Evolutionary conservation across 2,113 vertebrate species (phyloP).

Genomic region (Bostrychus sinensis): DNA sequence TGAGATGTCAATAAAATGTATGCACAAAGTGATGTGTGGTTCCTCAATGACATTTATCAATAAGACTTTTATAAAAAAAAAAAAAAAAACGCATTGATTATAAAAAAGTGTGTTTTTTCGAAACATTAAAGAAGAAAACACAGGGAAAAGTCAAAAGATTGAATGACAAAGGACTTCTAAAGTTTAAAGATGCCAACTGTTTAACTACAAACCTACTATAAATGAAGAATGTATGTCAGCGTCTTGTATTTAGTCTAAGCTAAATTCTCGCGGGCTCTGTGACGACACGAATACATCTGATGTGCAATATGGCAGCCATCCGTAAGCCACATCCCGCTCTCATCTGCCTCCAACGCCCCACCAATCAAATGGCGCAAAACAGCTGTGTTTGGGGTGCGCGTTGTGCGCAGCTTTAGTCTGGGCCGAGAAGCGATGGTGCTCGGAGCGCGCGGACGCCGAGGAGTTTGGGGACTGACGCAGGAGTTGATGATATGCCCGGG

Average conservation of each 20-base stretch:
- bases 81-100: too few species aligned
- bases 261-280: background rate
- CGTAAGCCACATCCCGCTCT: constrained; percentile 66
- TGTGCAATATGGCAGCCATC: constrained; percentile 55
- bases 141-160: background rate
- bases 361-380: constrained; percentile 74
- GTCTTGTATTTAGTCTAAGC: background rate
- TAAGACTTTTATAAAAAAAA: background rate
- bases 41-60: background rate
- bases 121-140: too few species aligned
- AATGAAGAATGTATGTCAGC: background rate
- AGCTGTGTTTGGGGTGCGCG: constrained; percentile 70
- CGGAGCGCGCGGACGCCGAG: constrained; percentile 46
- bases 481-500: constrained; percentile 58
- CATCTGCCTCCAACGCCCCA: constrained; percentile 50
- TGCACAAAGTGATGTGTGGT: constrained; percentile 25
- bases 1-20: constrained; percentile 57
- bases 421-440: constrained; percentile 71
- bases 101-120: too few species aligned
- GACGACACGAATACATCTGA: constrained; percentile 25
- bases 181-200: background rate
- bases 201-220: too few species aligned
- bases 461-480: constrained; percentile 40
- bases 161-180: background rate
- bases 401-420: constrained; percentile 49